Evolutionary conservation across 1,140 invertebrate genomes (phyloP), one percentile per base, ranked within the genome.

Genomic region (Holotrichia oblita): DNA sequence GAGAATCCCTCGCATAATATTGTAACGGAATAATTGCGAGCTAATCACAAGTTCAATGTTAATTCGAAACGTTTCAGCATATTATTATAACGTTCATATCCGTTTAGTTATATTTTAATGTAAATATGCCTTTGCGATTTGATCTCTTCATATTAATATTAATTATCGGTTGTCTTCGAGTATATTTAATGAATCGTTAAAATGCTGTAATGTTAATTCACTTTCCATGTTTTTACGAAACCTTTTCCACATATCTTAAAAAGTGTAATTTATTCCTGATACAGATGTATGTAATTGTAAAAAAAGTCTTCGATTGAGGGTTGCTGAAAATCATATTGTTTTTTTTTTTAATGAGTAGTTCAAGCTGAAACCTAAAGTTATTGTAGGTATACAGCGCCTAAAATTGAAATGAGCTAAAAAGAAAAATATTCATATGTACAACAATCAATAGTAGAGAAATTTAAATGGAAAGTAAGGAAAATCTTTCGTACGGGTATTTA

Each of bases 21-120:
- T 42, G 14, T 74, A 41, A 74, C 73, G 9, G 41, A 42, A 74
- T 74, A 74, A 74, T 74, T 74, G 73, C 40, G 12, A 6, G 40
- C 12, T 74, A 74, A 74, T 74, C 40, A 22, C 17, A 74, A 74
- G 40, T 20, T 74, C 41, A 24, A 42, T 44, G 34, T 22, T 74
- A 74, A 41, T 74, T 74, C 9, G 17, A 41, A 74, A 41, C 17
- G 34, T 41, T 20, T 17, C 27, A 41, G 40, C 73, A 22, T 74
- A n/a, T 74, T 42, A 74, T 44, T 40, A 41, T 34, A 12, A 40
- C 14, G 7, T 74, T 14, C n/a, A 27, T 41, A 41, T 74, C 27
- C 73, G 61, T 69, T 74, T 40, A 24, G 1, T 20, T 20, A 41
- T 9, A 41, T 74, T 41, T 44, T 0, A 74, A 22, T 74, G 40